Conservation (phyloP, 1,140 invertebrate genomes). For the Drosophila trapezifrons region DNA sequence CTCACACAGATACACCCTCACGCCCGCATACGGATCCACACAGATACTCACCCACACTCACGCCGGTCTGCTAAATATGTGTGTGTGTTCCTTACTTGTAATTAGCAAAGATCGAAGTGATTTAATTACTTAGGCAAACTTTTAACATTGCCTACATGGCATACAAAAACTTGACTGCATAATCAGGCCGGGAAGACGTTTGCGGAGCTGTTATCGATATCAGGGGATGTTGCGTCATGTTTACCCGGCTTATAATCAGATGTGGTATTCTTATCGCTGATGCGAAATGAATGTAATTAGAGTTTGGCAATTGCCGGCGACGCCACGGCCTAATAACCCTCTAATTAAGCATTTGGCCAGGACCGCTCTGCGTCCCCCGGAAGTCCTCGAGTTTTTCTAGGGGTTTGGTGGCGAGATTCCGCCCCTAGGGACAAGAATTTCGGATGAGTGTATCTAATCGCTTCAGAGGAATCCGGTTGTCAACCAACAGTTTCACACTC, state of each 20-base stretch:
- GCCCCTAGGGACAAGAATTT: too few relatives aligned
- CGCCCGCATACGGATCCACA: not conserved
- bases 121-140: constrained; percentile 81
- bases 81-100: constrained; percentile 73
- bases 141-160: constrained; percentile 79
- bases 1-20: constrained; percentile 30
- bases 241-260: constrained; percentile 43
- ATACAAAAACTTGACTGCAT: constrained; percentile 73
- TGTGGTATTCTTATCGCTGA: constrained; percentile 65
- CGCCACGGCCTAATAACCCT: constrained; percentile 58
- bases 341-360: constrained; percentile 58
- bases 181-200: constrained; percentile 59
- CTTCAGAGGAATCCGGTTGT: not conserved
- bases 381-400: not conserved
- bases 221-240: constrained; percentile 39
- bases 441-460: not conserved
- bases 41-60: not conserved
- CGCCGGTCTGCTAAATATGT: constrained; percentile 46
- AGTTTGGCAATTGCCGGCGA: constrained; percentile 65
- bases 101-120: constrained; percentile 82
- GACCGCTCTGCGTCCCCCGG: not conserved
- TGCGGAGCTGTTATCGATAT: constrained; percentile 46
- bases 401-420: too few relatives aligned
- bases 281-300: constrained; percentile 79
- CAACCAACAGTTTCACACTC: not conserved